Evolutionary conservation across 2,797 vertebrate genomes (phyloP), one percentile per base, ranked within the genome.

Genomic region (Molossus molossus): DNA sequence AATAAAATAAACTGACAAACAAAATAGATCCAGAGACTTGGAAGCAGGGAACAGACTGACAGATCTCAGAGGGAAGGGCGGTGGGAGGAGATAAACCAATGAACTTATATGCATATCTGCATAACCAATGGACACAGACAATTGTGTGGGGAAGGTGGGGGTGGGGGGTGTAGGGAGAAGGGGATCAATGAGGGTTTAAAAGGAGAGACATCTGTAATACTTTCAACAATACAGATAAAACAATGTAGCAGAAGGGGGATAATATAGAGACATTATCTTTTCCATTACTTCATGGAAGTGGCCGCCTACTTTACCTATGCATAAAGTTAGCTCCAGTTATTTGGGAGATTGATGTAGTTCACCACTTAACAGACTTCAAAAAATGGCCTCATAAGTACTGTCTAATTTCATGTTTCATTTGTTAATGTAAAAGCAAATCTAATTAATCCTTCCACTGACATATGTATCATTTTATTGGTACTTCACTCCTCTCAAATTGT

Each of bases 351-450:
- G 60, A 64, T 23, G 60, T 45, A 72, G 23, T 58, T 91, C 23
- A 23, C 33, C 62, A 72, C 45, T n/a, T 84, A 65, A 13, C 73
- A 40, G 65, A 75, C n/a, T 48, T 92, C 57, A 70, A 40, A 87
- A 92, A 87, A 53, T 33, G 5, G 86, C 10, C 58, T 69, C 70
- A 18, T 72, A 77, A 76, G 55, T 45, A 11, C 18, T 94, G 3
- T 77, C 73, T n/a, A 37, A 53, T 58, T 90, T 92, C 29, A 48
- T 62, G 21, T 80, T 80, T 62, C 69, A 76, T 70, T 65, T 81
- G 48, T 85, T 75, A 77, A 88, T 33, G 15, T 76, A 29, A 94
- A 85, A 37, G 55, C 93, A 96, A 62, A 50, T 10, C 18, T 79
- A 85, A 45, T 48, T 50, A 64, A 91, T 53, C 37, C 73, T 64